These are phyloP conservation scores for Mobula birostris DNA, from an alignment of 2,113 vertebrate genomes.

Conservation along the genomic window DNA sequence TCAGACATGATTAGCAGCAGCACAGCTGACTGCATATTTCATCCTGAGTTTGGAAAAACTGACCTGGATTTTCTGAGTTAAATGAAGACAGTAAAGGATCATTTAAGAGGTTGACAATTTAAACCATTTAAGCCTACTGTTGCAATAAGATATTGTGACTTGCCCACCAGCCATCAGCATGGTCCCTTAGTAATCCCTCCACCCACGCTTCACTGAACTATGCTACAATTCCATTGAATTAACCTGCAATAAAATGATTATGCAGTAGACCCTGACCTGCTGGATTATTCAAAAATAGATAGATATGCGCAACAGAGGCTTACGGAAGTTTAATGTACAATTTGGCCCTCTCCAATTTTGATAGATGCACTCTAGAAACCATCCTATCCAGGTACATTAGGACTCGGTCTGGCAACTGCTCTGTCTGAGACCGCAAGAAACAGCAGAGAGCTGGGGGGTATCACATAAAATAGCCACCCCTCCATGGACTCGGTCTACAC, in stretches of 20 bases:
- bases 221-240: background rate
- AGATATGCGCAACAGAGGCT: too few species aligned
- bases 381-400: too few species aligned
- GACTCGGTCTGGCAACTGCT: too few species aligned
- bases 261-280: background rate
- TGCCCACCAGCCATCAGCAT: too few species aligned
- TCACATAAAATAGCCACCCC: too few species aligned
- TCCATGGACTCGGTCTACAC: too few species aligned
- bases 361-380: too few species aligned
- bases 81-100: background rate
- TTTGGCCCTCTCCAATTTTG: too few species aligned
- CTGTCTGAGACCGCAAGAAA: too few species aligned
- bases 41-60: background rate
- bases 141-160: background rate
- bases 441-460: too few species aligned
- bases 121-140: too few species aligned
- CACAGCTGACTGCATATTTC: background rate
- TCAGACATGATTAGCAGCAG: background rate
- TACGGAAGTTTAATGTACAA: too few species aligned
- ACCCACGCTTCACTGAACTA: background rate
- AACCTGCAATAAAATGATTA: background rate
- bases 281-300: background rate
- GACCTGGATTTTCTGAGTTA: background rate
- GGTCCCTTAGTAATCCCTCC: background rate
- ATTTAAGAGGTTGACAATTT: background rate